Base-by-base conservation (phyloP, 2,113 vertebrate species). In the Vulpes ferrilata region DNA sequence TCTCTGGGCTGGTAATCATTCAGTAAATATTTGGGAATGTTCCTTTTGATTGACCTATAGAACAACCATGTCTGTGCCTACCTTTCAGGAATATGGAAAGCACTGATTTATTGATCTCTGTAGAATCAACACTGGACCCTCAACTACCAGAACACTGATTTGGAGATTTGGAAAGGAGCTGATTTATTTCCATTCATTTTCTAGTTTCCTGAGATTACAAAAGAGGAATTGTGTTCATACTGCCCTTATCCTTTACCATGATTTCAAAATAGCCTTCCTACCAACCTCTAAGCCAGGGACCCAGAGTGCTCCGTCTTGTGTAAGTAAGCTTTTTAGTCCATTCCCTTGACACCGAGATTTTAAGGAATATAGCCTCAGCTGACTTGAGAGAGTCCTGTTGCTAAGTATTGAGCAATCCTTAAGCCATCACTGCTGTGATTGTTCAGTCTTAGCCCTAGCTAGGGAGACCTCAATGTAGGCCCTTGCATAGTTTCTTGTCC, bases 191-290 rank as follows among this genome's bases (percentile, higher is more conserved):
- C 35, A 93, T 51, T 74, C 65, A 78, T 53, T 96, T 84, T 73
- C 62, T n/a, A 38, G 35, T 88, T 95, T 59, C 83, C 48, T 79
- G 32, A 79, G 81, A 65, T 76, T 53, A 25, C 32, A 83, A 85
- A 22, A 95, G 43, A 91, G 82, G 55, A 84, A 17, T 57, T 10
- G 6, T 16, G 53, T 90, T 62, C 13, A 2, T 60, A 83, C 57
- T 88, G 78, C 23, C 69, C 35, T 93, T 88, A 59, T 32, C 30
- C 81, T 69, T 92, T 57, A 55, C 55, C 16, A 67, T 15, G 30
- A 82, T 38, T 97, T 89, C n/a, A 92, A 48, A 90, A 84, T 7
- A 43, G 78, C n/a, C 4, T 85, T 60, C 43, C 60, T 88, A 80
- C 30, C 27, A 22, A 43, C 16, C 7, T 89, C 35, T 57, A 69